Evolutionary conservation across 2,888 invertebrate species (phyloP).

Genomic region (Acanthosepion lycidas): DNA sequence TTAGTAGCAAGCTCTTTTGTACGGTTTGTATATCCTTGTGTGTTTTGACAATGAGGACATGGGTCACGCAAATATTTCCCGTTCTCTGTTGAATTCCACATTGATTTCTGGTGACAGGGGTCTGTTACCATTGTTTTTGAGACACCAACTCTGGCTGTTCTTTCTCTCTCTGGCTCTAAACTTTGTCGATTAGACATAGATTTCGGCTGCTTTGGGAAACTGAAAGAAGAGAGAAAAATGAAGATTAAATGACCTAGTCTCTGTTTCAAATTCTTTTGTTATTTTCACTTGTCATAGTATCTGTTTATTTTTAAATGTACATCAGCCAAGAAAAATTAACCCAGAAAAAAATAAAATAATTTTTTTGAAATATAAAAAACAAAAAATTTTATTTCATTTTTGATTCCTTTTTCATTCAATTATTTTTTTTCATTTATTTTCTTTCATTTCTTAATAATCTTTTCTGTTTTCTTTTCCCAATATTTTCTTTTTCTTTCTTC

Average conservation of each 20-base stretch:
- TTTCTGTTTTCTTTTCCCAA: no score
- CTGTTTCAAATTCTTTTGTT: no score
- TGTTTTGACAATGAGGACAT: neutral
- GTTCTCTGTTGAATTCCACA: neutral
- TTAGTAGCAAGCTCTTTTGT: neutral
- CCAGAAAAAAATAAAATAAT: no score
- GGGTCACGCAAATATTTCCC: neutral
- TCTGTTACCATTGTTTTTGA: neutral
- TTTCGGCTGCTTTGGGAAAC: neutral
- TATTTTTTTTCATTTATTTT: no score
- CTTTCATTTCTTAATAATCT: no score
- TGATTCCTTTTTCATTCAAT: no score
- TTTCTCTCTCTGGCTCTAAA: neutral
- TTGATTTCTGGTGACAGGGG: constrained; percentile 3
- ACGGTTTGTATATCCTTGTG: neutral
- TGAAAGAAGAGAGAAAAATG: neutral
- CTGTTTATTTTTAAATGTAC: no score
- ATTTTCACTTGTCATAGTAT: no score
- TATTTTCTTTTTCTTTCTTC: no score
- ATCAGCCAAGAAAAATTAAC: no score
- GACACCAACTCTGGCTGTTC: neutral
- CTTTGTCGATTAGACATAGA: neutral
- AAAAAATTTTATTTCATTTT: no score
- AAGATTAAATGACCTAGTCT: neutral
- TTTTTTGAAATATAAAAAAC: no score